These are phyloP conservation scores for Ptiloglossa arizonensis DNA, from an alignment of 1,140 invertebrate species.

Conservation along the genomic window DNA sequence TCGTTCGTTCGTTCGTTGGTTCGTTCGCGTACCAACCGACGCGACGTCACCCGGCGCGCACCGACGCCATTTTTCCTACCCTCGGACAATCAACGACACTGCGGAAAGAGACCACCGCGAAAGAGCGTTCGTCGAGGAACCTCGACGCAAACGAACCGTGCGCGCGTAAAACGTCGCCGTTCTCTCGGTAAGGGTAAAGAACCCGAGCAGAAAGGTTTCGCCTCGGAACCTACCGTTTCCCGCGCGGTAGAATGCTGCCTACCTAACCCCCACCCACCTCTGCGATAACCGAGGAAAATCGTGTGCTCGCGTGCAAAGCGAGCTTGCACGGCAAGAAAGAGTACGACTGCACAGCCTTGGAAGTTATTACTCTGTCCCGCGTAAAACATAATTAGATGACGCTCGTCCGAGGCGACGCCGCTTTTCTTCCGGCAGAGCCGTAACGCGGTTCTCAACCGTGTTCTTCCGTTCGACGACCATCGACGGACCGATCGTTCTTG, in stretches of 20 bases:
- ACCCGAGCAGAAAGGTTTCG: conserved; percentile 38
- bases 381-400: conserved; percentile 72
- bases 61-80: no score
- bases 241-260: conserved; percentile 13
- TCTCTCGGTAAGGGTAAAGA: conserved; percentile 10
- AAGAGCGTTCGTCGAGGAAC: no score
- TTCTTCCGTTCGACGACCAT: no score
- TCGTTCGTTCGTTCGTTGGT: no score
- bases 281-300: conserved; percentile 54
- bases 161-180: not conserved
- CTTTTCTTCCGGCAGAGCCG: conserved; percentile 30
- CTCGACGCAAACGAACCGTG: no score
- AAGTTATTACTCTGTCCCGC: conserved; percentile 66
- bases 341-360: conserved; percentile 39
- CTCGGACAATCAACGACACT: no score
- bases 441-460: conserved; percentile 45
- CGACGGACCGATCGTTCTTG: no score
- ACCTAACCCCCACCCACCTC: no score
- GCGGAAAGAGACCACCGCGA: no score
- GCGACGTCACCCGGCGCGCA: no score
- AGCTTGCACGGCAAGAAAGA: conserved; percentile 44
- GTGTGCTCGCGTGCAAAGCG: conserved; percentile 62
- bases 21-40: no score
- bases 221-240: not conserved
- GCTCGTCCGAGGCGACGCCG: conserved; percentile 43